Base-by-base conservation (phyloP, 2,888 invertebrate genomes). In the Cryptosula pallasiana region DNA sequence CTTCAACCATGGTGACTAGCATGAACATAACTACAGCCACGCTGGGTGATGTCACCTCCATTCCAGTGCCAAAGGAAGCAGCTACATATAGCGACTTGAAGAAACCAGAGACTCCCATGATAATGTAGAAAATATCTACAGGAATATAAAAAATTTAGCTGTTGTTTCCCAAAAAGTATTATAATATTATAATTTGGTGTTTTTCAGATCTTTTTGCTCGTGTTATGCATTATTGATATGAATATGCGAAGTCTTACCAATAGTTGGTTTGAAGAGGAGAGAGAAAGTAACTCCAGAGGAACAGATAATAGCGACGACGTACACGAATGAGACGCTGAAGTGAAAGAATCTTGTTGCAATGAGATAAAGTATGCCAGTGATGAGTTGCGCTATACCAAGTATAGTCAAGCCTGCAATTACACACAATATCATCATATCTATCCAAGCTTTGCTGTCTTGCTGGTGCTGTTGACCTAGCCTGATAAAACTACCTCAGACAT, bases 21-120 rank as follows among this genome's bases (percentile, higher is more conserved):
- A 63, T 63, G 63, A 63, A 63, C 63, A 63, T 63, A n/a, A 63
- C 20, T 5, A 63, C 63, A 32, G 63, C 63, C n/a, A 25, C 25
- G 5, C 25, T 63, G 16, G 63, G 63, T 9, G 63, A 63, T 9
- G 63, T 63, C 20, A 63, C 32, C 32, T 63, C 63, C 63, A 63
- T 63, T 13, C 63, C 63, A 63, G 63, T 27, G 9, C 25, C 63
- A 63, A 63, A 63, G 20, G 63, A 25, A 25, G 63, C 20, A 32
- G 63, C 63, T 9, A 63, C 27, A 32, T 63, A 63, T 3, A 63
- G 63, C 13, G 63, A 63, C n/a, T 63, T 63, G 34, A 63, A 63
- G 63, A 63, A 63, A 25, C 63, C 63, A 32, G 63, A 63, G n/a
- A 63, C 32, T 29, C 25, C 63, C 63, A 63, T 63, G 2, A 63